These are phyloP conservation scores for Heterohyrax brucei DNA, from an alignment of 2,797 vertebrate genomes.

Conservation along the genomic window DNA sequence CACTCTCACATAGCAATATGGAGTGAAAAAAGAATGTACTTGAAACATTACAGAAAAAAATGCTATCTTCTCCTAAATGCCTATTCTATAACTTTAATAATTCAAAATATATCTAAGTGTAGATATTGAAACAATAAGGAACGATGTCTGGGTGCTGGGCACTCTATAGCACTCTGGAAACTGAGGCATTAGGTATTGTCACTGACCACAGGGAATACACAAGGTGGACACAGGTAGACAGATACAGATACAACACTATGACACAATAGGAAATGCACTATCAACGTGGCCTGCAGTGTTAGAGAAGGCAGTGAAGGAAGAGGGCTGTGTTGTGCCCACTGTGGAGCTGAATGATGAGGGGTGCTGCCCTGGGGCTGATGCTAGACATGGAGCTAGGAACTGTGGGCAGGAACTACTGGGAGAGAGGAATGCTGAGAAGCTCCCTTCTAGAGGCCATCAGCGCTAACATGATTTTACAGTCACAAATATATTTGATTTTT, in stretches of 20 bases:
- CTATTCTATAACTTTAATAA: slow-evolving; percentile 41
- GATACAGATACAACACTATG: neutral
- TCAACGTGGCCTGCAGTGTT: neutral
- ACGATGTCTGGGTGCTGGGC: neutral
- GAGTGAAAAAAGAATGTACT: slow-evolving; percentile 62
- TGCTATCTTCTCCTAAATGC: slow-evolving; percentile 24
- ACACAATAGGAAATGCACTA: neutral
- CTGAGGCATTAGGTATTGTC: neutral
- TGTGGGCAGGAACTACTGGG: neutral
- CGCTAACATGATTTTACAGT: neutral
- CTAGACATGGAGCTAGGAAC: neutral
- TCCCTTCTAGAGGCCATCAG: neutral
- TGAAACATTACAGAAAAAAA: neutral
- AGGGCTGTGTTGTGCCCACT: neutral
- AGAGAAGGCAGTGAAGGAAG: neutral
- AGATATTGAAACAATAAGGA: neutral
- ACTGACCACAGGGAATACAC: neutral
- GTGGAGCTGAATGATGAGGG: fast-evolving
- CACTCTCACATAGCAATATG: slow-evolving; percentile 70
- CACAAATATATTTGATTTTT: neutral
- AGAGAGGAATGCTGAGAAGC: neutral
- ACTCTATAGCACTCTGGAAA: neutral
- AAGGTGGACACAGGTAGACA: neutral
- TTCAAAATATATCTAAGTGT: slow-evolving; percentile 46
- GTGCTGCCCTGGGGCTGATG: fast-evolving